Base-by-base conservation (phyloP, 2,888 invertebrate species). In the Diarsia brunnea region DNA sequence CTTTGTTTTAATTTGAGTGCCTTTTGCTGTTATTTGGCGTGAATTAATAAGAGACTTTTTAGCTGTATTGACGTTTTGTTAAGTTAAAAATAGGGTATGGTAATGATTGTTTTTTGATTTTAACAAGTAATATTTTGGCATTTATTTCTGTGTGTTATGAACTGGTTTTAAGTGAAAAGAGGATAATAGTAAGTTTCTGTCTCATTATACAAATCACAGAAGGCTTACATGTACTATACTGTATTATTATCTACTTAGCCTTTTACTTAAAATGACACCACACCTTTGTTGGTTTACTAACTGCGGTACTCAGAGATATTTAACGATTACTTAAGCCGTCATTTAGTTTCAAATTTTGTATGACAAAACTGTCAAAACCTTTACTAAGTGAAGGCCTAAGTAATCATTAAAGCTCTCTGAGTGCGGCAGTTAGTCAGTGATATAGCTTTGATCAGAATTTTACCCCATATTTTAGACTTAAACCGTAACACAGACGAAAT, bases 1-100 rank as follows among this genome's bases (percentile, higher is more conserved):
- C 93, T 93, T 95, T 94, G 93, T 95, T 95, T 81, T 85, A 93
- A 94, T 94, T 93, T 95, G 94, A 96, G 96, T 96, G 95, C 90
- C 90, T 95, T 96, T 94, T 89, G 90, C 82, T 95, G 96, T 96
- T 88, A 89, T 87, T 91, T 86, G 85, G 79, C 81, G 86, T 73
- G 89, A 82, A 88, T 82, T 87, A 76, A 81, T 87, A 75, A 75
- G 78, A 47, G 72, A 49, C 19, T 70, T 55, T 78, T 70, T 74
- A 53, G 24, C 11, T 31, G 11, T 79, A 86, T 87, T 58, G 87
- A 88, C 75, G 49, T 65, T 71, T 60, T 77, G 21, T 67, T 45
- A 47, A n/a, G 43, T 43, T 55, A 58, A 38, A 65, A 51, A 68
- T 51, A 21, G 27, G 3, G 53, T 74, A 7, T 47, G 24, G 19